phyloP scores from a whole-genome alignment of 2,797 vertebrate species.

The Dipus sagitta region DNA sequence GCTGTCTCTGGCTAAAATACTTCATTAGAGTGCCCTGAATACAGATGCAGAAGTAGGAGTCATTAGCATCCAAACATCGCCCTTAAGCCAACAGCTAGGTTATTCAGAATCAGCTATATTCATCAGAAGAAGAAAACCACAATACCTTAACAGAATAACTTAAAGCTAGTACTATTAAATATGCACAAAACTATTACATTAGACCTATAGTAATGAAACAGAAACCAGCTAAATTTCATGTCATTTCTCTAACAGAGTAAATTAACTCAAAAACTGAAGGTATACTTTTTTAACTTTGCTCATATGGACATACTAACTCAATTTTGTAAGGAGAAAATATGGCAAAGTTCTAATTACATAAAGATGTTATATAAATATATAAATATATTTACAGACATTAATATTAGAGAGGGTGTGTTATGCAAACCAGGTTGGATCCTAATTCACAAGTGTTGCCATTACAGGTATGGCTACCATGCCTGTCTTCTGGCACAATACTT shows the following conservation, averaged over 20 bases:
- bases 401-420: neutral
- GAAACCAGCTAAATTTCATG: neutral
- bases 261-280: neutral
- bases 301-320: neutral
- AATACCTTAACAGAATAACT: neutral
- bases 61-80: neutral
- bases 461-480: neutral
- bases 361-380: neutral
- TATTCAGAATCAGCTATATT: conserved; percentile 41
- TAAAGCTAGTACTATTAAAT: neutral
- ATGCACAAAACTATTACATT: neutral
- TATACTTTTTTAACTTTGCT: neutral
- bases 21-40: conserved; percentile 11
- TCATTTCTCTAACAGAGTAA: neutral
- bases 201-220: neutral
- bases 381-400: too few species aligned
- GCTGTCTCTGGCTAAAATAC: conserved; percentile 11
- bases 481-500: neutral
- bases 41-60: neutral
- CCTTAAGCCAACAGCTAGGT: conserved; percentile 33
- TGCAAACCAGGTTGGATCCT: neutral
- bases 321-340: neutral
- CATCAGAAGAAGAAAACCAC: conserved; percentile 44
- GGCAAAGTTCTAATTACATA: neutral
- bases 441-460: neutral